Evolutionary conservation across 2,113 vertebrate species (phyloP).

Genomic region (Pomatorhinus ruficollis): DNA sequence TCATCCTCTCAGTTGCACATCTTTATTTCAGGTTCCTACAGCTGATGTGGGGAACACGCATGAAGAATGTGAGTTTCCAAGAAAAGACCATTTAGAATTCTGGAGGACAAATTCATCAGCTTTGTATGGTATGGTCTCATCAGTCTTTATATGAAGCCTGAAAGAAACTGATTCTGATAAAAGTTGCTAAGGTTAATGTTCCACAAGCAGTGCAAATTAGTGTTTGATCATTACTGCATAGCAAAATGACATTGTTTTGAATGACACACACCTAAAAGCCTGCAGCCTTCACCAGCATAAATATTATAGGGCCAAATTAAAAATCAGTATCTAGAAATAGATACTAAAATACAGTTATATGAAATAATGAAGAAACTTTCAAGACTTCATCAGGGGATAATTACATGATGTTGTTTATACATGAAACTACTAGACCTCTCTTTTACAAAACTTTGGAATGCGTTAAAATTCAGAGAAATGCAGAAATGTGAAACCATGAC

Average conservation of each 20-base stretch:
- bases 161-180: background rate
- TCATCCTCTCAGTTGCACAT: background rate
- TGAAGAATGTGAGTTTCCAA: background rate
- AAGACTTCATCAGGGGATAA: background rate
- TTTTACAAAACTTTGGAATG: background rate
- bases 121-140: background rate
- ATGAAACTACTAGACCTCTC: background rate
- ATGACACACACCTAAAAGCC: background rate
- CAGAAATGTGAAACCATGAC: background rate
- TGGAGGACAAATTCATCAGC: background rate
- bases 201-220: background rate
- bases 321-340: background rate
- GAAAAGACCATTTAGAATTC: background rate
- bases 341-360: background rate
- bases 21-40: background rate
- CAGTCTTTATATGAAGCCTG: background rate
- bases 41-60: background rate
- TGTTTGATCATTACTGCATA: background rate
- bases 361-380: background rate
- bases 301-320: background rate
- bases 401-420: background rate
- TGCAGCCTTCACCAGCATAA: background rate
- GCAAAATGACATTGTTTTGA: background rate
- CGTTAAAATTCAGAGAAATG: background rate
- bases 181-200: background rate